A percentile compares a stretch with the other conserved stretches of the same genome.
phyloP scores from a whole-genome alignment of 2,797 vertebrate species.

The Girardinus metallicus region DNA sequence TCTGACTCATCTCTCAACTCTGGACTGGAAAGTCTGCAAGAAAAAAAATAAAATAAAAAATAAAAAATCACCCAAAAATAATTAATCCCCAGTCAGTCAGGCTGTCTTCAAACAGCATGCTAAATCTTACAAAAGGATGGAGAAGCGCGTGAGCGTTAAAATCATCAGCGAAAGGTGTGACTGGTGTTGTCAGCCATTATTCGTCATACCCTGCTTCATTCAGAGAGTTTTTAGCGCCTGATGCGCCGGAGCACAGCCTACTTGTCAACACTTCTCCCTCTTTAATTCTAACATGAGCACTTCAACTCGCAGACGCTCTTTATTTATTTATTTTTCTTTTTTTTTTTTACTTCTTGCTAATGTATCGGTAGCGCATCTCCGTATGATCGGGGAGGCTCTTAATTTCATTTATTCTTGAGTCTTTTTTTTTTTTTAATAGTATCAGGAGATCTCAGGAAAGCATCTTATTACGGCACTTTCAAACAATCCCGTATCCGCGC shows the following conservation, averaged over 20 bases:
- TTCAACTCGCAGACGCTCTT: slow-evolving; percentile 36
- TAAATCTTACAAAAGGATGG: slow-evolving; percentile 79
- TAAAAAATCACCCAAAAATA: slow-evolving; percentile 83
- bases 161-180: slow-evolving; percentile 83
- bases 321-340: background rate
- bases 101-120: slow-evolving; percentile 77
- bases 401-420: slow-evolving; percentile 48
- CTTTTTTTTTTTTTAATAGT: slow-evolving; percentile 30
- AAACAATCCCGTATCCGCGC: slow-evolving; percentile 31
- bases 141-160: slow-evolving; percentile 74
- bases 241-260: slow-evolving; percentile 73
- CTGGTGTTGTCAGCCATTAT: slow-evolving; percentile 82
- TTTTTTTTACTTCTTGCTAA: slow-evolving; percentile 59
- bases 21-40: slow-evolving; percentile 71
- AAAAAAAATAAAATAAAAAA: slow-evolving; percentile 63
- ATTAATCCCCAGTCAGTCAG: slow-evolving; percentile 85
- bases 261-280: slow-evolving; percentile 77
- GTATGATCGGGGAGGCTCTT: slow-evolving; percentile 36
- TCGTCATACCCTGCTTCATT: slow-evolving; percentile 82
- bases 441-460: slow-evolving; percentile 51
- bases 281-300: slow-evolving; percentile 63
- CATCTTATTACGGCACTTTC: slow-evolving; percentile 52
- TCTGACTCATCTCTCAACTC: slow-evolving; percentile 79
- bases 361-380: slow-evolving; percentile 71
- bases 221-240: slow-evolving; percentile 77